Base-by-base conservation (phyloP, 2,888 invertebrate species). In the Acrobasis consociella region DNA sequence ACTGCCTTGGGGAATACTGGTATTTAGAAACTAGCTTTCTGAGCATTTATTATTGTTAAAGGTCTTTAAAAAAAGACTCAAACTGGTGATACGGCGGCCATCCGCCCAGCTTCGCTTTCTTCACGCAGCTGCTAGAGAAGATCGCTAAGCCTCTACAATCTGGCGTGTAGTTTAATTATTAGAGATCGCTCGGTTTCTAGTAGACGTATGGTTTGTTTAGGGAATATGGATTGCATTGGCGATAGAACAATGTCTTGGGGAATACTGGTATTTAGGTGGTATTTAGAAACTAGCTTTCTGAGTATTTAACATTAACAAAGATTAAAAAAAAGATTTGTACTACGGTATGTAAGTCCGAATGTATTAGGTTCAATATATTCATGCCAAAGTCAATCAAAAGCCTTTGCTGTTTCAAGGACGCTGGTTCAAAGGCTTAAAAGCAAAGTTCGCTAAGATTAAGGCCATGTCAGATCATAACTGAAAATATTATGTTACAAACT, bases 31-130 rank as follows among this genome's bases (percentile, higher is more conserved):
- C 42, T 42, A 11, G 42, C 13, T 2, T 42, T 11, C 2, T 11
- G 42, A 42, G n/a, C 42, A 22, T 22, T 22, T 22, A 22, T 3
- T 5, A 22, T 42, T 42, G 1, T 11, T 11, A 5, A 42, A 42
- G 10, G 11, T 13, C 3, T 42, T 11, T 1, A 42, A 11, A 42
- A n/a, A n/a, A n/a, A n/a, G n/a, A n/a, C n/a, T n/a, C n/a, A n/a
- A n/a, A n/a, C n/a, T n/a, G n/a, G n/a, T n/a, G n/a, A n/a, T n/a
- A n/a, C 73, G 93, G 95, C 73, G 97, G 97, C 73, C 97, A 98
- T 79, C 96, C 97, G 0, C 93, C 98, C 50, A 97, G 96, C 87
- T 97, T 97, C 81, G 93, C 94, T 42, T 91, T 98, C 66, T 97
- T 98, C 83, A 94, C 95, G 64, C 93, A 93, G 62, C 89, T 98